Evolutionary conservation across 2,888 invertebrate genomes (phyloP), one percentile per base, ranked within the genome.

Genomic region (Deilephila porcellus): DNA sequence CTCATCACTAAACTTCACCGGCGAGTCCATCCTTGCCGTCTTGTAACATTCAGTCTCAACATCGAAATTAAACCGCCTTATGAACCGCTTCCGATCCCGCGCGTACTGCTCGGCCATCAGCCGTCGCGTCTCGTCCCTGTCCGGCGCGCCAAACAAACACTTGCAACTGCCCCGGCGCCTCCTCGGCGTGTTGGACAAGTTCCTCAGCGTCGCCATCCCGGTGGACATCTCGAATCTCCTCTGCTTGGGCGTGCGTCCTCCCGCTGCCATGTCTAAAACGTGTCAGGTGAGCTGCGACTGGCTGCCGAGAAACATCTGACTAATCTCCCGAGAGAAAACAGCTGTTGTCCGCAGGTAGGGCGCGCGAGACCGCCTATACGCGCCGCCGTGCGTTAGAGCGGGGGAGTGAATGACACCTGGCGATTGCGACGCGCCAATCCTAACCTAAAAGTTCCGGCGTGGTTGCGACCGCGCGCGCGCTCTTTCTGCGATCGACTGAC

Each of bases 111-210:
- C 96, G 56, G 95, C 95, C 78, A 96, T 91, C 80, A 96, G 86
- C 59, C 95, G 92, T 72, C 91, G 93, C 5, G 96, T 96, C 73
- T 96, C 96, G 37, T 95, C 95, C 5, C 95, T 87, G 81, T 96
- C 95, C 17, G 96, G 95, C 1, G 93, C 93, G 11, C 96, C 96
- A 80, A 96, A 96, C 4, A 96, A 86, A 82, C 96, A 96, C 84
- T 95, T 95, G 88, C 95, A 95, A 82, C 93, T 92, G 71, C 93
- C 92, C 4, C 95, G 89, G 56, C 93, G 87, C 76, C 93, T 88
- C 73, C 94, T 89, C 17, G 92, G 90, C 3, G 91, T 88, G 74
- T 92, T 93, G n/a, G 86, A 84, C 6, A 86, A 82, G 80, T 88
- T 90, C 77, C 94, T 91, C 74, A 92, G 76, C 62, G 85, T 80